Conservation (phyloP, 1,140 invertebrate genomes). For the Conus ventricosus region DNA sequence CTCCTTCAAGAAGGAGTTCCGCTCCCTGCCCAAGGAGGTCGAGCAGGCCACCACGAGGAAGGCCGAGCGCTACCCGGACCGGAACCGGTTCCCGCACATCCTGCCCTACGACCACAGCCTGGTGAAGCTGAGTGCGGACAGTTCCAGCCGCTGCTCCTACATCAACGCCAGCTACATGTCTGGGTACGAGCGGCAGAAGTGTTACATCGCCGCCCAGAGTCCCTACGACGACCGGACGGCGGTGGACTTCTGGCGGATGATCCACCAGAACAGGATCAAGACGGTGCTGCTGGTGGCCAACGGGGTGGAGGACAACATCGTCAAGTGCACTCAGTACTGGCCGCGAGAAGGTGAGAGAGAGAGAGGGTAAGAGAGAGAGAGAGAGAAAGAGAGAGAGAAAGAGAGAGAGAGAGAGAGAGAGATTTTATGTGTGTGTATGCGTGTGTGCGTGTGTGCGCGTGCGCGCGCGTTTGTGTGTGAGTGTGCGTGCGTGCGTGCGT, state of each 20-base stretch:
- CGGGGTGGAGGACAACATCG: slow-evolving; percentile 69
- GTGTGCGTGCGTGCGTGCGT: background rate
- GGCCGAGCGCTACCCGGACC: slow-evolving; percentile 50
- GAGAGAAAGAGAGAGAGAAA: too few species aligned
- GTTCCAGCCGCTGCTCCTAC: slow-evolving; percentile 83
- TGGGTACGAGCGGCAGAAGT: slow-evolving; percentile 56
- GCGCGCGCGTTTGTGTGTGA: too few species aligned
- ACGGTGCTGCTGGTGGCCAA: slow-evolving; percentile 70
- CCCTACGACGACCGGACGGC: slow-evolving; percentile 71
- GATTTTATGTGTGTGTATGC: background rate
- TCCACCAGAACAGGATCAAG: slow-evolving; percentile 64
- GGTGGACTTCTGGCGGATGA: slow-evolving; percentile 71
- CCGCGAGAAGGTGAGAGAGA: slow-evolving; percentile 51
- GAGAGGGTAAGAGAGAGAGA: background rate
- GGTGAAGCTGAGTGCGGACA: slow-evolving; percentile 57
- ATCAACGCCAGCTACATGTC: slow-evolving; percentile 90
- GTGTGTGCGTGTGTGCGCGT: background rate
- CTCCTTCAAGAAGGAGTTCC: slow-evolving; percentile 69
- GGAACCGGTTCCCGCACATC: slow-evolving; percentile 70
- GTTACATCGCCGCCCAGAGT: slow-evolving; percentile 72
- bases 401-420: background rate
- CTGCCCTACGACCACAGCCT: slow-evolving; percentile 71
- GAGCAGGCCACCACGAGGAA: slow-evolving; percentile 50
- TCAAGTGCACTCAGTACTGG: slow-evolving; percentile 75
- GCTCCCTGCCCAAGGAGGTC: slow-evolving; percentile 58